phyloP scores from a whole-genome alignment of 1,140 invertebrate genomes.

The Copidosoma floridanum region DNA sequence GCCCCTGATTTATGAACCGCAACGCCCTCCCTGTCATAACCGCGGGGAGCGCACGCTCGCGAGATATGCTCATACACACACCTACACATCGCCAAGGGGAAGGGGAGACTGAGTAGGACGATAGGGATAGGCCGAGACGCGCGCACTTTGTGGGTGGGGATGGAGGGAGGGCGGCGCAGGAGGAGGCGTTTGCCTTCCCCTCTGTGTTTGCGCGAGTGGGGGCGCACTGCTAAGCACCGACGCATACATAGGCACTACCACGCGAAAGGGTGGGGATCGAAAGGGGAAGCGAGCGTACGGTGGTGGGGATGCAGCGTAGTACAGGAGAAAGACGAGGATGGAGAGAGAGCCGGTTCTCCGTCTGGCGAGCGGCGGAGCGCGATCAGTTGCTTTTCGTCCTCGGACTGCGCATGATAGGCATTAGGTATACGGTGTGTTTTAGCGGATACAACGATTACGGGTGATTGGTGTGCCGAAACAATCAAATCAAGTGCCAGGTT shows the following conservation, averaged over 20 bases:
- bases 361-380: conserved; percentile 14
- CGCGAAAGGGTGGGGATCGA: too few relatives aligned
- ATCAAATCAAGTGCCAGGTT: too few relatives aligned
- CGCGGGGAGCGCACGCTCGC: conserved; percentile 23
- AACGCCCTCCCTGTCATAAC: conserved; percentile 56
- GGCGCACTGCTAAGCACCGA: too few relatives aligned
- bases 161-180: conserved; percentile 8
- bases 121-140: neutral
- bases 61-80: too few relatives aligned
- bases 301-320: neutral
- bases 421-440: neutral
- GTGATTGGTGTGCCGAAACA: neutral
- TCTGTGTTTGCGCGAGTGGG: neutral
- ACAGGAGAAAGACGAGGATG: neutral
- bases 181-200: neutral
- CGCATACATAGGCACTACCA: too few relatives aligned
- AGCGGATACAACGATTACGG: too few relatives aligned
- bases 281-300: conserved; percentile 2
- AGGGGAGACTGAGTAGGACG: conserved; percentile 21
- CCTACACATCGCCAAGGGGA: too few relatives aligned
- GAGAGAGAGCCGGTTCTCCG: conserved; percentile 30
- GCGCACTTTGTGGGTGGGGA: conserved; percentile 15
- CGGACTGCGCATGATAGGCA: neutral
- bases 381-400: conserved; percentile 43
- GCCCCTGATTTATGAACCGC: conserved; percentile 55